Conservation (phyloP, 2,797 vertebrate species). For the Mormyrops attenuatus region DNA sequence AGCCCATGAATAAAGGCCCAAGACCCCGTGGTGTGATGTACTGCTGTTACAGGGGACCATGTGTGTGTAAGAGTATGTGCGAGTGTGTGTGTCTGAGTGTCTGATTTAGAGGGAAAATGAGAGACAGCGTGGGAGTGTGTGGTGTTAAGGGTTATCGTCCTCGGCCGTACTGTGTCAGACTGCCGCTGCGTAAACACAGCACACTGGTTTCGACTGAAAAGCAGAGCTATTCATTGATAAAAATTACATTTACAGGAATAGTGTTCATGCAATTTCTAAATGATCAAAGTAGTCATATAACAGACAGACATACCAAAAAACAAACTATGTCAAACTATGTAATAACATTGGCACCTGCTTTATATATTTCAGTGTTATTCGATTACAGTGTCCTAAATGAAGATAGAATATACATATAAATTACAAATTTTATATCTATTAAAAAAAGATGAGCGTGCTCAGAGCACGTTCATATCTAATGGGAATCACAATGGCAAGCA, state of each 20-base stretch:
- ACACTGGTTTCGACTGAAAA: not conserved
- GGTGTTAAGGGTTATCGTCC: not conserved
- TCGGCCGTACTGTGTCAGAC: not conserved
- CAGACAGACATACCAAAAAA: not conserved
- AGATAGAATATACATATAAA: slow-evolving; percentile 14
- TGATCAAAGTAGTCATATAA: not conserved
- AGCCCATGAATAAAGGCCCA: not conserved
- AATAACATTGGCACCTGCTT: not conserved
- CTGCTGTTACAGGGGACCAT: not conserved
- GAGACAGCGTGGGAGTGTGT: not conserved
- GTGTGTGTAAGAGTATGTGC: not conserved
- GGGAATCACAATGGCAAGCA: not conserved
- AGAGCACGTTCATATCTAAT: not conserved
- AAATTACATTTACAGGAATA: not conserved
- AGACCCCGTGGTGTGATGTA: not conserved
- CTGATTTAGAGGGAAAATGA: not conserved
- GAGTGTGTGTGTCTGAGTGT: not conserved
- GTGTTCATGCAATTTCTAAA: not conserved
- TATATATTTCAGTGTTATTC: slow-evolving; percentile 1
- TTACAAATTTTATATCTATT: slow-evolving; percentile 9
- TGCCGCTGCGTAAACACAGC: not conserved
- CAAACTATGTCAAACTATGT: not conserved
- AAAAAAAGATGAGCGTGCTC: not conserved
- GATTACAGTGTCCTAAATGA: not conserved
- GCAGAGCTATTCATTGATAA: not conserved